These are phyloP conservation scores for Orycteropus afer DNA, from an alignment of 2,113 vertebrate species.

Conservation along the genomic window DNA sequence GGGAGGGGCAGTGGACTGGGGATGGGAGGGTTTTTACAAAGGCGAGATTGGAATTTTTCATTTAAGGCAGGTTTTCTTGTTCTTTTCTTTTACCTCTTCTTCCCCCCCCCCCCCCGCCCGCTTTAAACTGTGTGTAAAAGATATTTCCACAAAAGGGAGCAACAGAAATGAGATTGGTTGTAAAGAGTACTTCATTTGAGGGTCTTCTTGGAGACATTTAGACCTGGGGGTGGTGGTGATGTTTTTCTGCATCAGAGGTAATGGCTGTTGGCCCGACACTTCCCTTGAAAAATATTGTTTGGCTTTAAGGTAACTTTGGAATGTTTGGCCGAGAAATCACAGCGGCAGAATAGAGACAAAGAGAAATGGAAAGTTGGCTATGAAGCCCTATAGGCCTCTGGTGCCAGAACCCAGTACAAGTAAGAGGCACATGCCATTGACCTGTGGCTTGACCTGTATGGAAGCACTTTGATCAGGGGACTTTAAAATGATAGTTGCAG, in stretches of 20 bases:
- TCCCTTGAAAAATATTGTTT: constrained; percentile 65
- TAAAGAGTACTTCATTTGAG: constrained; percentile 80
- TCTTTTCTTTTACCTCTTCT: constrained; percentile 53
- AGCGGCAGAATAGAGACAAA: constrained; percentile 54
- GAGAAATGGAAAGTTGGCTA: constrained; percentile 36
- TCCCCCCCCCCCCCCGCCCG: constrained; percentile 53
- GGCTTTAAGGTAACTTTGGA: constrained; percentile 79
- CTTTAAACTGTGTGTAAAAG: constrained; percentile 80
- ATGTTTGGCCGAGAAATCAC: constrained; percentile 73
- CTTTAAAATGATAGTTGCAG: neutral
- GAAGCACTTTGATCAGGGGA: neutral
- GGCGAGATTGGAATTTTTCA: constrained; percentile 80
- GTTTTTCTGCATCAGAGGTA: constrained; percentile 56
- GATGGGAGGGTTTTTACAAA: constrained; percentile 81
- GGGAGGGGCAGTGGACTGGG: constrained; percentile 78
- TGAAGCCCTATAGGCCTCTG: neutral
- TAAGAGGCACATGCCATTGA: neutral
- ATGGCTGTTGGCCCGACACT: constrained; percentile 62
- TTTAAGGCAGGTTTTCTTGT: constrained; percentile 75
- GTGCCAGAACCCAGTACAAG: neutral
- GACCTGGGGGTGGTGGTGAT: constrained; percentile 55
- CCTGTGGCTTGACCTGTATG: neutral
- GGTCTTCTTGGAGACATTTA: constrained; percentile 77
- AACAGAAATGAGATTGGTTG: constrained; percentile 75
- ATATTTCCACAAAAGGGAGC: constrained; percentile 81